Percentiles rank a stretch among this genome's conserved stretches.
Conservation (phyloP, 2,888 invertebrate genomes). For the Chaitophorus viminalis region DNA sequence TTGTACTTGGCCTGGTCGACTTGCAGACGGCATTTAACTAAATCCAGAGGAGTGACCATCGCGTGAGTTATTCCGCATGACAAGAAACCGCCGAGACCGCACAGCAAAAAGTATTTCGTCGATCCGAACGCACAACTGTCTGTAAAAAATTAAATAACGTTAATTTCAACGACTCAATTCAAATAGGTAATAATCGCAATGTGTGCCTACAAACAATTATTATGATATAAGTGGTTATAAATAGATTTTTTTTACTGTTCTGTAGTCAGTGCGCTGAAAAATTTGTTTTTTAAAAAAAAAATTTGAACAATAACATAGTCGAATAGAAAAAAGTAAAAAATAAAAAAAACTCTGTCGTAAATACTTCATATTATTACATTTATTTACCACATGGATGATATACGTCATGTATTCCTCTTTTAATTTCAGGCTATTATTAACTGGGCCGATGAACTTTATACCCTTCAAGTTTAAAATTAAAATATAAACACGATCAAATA, state of each 20-base stretch:
- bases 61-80: conserved; percentile 90
- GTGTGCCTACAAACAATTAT: neutral
- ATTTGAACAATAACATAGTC: neutral
- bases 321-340: no score
- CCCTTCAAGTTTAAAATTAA: no score
- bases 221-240: neutral
- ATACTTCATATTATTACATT: no score
- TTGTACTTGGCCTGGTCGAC: conserved; percentile 94
- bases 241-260: neutral
- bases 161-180: no score
- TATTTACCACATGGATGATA: no score
- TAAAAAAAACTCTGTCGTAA: no score
- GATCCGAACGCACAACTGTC: conserved; percentile 93
- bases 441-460: no score
- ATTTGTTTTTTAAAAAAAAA: neutral
- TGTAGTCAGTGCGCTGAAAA: neutral
- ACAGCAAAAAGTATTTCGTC: conserved; percentile 86
- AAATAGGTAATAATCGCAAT: neutral
- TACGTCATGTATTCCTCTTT: no score
- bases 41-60: conserved; percentile 92
- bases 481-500: no score
- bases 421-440: no score
- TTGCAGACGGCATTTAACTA: conserved; percentile 94
- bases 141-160: conserved; percentile 64
- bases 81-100: conserved; percentile 84